A percentile compares a stretch with the other conserved stretches of the same genome.
Conservation (phyloP, 2,888 invertebrate species). For the Dorcus parallelipipedus region DNA sequence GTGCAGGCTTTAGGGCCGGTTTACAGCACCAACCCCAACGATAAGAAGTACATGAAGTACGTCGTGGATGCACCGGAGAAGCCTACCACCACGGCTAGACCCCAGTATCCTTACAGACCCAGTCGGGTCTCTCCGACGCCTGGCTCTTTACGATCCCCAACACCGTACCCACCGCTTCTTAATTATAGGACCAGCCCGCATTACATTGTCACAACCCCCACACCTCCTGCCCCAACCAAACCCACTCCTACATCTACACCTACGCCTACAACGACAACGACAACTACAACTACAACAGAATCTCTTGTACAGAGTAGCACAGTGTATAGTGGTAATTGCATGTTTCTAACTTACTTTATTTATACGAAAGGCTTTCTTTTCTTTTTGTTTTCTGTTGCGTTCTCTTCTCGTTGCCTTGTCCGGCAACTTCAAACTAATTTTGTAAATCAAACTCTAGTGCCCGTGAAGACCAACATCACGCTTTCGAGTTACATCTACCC, state of each 20-base stretch:
- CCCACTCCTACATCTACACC: neutral
- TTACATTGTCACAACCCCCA: no score
- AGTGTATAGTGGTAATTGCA: slow-evolving; percentile 16
- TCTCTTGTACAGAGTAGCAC: neutral
- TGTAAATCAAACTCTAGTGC: slow-evolving; percentile 49
- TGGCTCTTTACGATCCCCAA: neutral
- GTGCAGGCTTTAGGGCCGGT: slow-evolving; percentile 71
- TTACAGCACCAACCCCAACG: slow-evolving; percentile 55
- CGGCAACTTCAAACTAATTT: neutral
- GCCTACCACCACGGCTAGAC: slow-evolving; percentile 39
- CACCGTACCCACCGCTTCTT: slow-evolving; percentile 31
- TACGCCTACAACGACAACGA: slow-evolving; percentile 5
- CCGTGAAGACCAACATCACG: slow-evolving; percentile 64
- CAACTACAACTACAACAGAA: slow-evolving; percentile 6
- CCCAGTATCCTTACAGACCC: slow-evolving; percentile 44
- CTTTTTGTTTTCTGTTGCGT: neutral
- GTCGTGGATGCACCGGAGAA: slow-evolving; percentile 54
- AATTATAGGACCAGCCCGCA: slow-evolving; percentile 15
- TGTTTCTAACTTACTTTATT: slow-evolving; percentile 1
- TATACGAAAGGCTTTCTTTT: neutral
- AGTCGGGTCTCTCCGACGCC: slow-evolving; percentile 2
- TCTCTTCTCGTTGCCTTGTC: neutral
- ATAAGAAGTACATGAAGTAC: slow-evolving; percentile 59
- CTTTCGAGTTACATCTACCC: slow-evolving; percentile 57
- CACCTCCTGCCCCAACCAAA: slow-evolving; percentile 6